Evolutionary conservation across 2,888 invertebrate genomes (phyloP), one percentile per base, ranked within the genome.

Genomic region (Hartigia nigra): DNA sequence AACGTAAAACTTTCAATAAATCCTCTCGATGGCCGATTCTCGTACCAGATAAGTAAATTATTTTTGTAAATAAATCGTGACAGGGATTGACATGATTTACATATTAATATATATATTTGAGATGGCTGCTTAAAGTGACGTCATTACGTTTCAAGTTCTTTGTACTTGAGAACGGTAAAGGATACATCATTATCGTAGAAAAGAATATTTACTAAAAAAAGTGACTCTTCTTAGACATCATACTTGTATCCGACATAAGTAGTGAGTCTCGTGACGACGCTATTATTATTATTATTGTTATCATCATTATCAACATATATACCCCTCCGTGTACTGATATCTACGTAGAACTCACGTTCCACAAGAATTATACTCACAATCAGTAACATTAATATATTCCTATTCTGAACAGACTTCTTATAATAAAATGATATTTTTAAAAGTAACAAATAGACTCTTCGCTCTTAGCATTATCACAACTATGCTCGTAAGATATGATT

Each of bases 361-460:
- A 77, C 76, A 84, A 84, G 81, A 85, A 86, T 86, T 86, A 86
- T 85, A 86, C 84, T 86, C 85, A 74, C 82, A 82, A 78, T 74
- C 77, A 77, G 78, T 78, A 77, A 74, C 77, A 55, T 70, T 69
- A 55, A 81, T 81, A 81, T 84, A 81, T 82, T 82, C 80, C 76
- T 81, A 84, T 77, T 84, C 79, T 79, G 81, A 80, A 82, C 82
- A 78, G 77, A 81, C 80, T 85, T 86, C 84, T 85, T 84, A 85
- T 79, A 87, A 87, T 86, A 88, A 88, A 87, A 84, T 55, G 80
- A 84, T 86, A 87, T 87, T 88, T 87, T 87, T 81, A 83, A 85
- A 77, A 35, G 31, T 72, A 72, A 72, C 55, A 55, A 55, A 23
- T 23, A 55, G 55, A 55, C 55, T 23, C 55, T 23, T 23, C 55